phyloP scores from a whole-genome alignment of 2,888 invertebrate species.

The Crossocerus cetratus region DNA sequence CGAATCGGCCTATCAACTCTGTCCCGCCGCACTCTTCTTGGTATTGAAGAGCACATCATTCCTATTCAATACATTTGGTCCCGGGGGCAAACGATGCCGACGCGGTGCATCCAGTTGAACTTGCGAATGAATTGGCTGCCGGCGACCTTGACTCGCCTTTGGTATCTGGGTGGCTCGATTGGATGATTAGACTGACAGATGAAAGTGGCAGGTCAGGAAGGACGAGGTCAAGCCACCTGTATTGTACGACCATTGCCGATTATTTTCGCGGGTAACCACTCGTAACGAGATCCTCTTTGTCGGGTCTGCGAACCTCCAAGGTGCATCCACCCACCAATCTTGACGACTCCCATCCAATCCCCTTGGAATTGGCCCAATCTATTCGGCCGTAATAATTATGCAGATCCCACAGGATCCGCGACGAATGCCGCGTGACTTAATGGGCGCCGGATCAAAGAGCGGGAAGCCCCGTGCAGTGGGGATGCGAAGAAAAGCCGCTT shows the following conservation, averaged over 20 bases:
- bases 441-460: no score
- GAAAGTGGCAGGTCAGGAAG: conserved; percentile 33
- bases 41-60: no score
- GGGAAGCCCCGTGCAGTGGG: neutral
- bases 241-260: conserved; percentile 40
- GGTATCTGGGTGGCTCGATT: conserved; percentile 44
- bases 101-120: no score
- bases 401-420: no score
- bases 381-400: no score
- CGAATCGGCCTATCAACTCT: neutral
- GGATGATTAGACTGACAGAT: conserved; percentile 40
- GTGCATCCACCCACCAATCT: no score
- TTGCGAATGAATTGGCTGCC: neutral
- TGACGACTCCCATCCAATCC: no score
- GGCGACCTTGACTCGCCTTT: conserved; percentile 40
- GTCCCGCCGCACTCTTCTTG: no score
- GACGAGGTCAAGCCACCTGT: conserved; percentile 49
- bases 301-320: conserved; percentile 2
- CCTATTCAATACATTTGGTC: no score
- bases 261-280: conserved; percentile 43
- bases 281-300: conserved; percentile 39
- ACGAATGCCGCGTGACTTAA: no score
- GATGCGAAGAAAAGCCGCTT: neutral
- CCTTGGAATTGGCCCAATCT: no score
- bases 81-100: no score